Percentiles rank a stretch among this genome's conserved stretches.
These are phyloP conservation scores for Anoplopoma fimbria DNA, from an alignment of 2,113 vertebrate genomes.

Conservation along the genomic window DNA sequence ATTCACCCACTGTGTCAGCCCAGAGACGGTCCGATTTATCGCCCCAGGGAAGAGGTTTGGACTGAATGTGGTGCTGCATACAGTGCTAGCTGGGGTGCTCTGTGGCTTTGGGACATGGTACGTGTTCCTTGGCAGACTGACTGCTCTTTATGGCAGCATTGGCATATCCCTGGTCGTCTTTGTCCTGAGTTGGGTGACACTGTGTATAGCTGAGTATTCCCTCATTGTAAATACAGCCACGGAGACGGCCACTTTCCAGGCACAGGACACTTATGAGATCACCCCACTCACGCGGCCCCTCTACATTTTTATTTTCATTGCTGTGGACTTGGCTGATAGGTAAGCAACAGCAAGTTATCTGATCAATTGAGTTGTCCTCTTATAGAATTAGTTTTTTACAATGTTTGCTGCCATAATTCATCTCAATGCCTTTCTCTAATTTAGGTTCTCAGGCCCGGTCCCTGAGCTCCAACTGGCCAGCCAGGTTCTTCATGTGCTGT, in stretches of 20 bases:
- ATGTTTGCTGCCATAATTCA: not conserved
- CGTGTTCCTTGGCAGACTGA: constrained; percentile 90
- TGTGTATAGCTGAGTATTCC: constrained; percentile 96
- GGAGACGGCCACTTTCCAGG: constrained; percentile 96
- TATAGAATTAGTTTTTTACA: not conserved
- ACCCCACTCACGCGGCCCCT: constrained; percentile 93
- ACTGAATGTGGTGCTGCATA: constrained; percentile 90
- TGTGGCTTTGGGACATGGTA: constrained; percentile 98
- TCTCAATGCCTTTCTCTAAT: constrained; percentile 44
- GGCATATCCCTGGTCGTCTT: constrained; percentile 88
- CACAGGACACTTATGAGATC: constrained; percentile 96
- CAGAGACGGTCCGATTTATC: constrained; percentile 94
- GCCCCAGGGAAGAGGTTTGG: constrained; percentile 94
- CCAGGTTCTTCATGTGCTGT: constrained; percentile 93
- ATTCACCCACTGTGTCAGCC: constrained; percentile 92
- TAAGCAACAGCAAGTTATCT: constrained; percentile 70
- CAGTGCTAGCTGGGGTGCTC: constrained; percentile 88
- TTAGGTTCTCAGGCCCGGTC: constrained; percentile 86
- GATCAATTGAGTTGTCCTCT: constrained; percentile 41
- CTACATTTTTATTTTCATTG: constrained; percentile 93
- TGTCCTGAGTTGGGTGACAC: constrained; percentile 92
- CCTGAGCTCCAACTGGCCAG: constrained; percentile 89
- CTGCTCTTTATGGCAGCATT: constrained; percentile 86
- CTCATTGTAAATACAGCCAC: constrained; percentile 94
- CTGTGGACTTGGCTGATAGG: constrained; percentile 94